These are phyloP conservation scores for Cerastis rubricosa DNA, from an alignment of 2,888 invertebrate species.

Conservation along the genomic window DNA sequence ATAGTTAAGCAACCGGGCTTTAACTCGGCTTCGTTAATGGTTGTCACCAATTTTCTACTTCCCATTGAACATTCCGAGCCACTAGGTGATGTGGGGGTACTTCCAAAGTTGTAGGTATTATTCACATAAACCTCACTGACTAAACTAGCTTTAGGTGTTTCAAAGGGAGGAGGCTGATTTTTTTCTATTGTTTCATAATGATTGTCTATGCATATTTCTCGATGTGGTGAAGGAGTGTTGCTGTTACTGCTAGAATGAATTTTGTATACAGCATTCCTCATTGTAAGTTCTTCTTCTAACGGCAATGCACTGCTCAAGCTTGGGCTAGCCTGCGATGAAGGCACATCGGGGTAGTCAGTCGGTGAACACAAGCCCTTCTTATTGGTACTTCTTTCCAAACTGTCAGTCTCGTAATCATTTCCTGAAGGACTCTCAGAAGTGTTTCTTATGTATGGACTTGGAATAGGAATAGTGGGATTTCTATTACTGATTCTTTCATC, in stretches of 20 bases:
- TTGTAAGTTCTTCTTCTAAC: conserved; percentile 95
- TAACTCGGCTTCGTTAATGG: conserved; percentile 85
- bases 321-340: conserved; percentile 93
- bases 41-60: conserved; percentile 90
- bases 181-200: conserved; percentile 86
- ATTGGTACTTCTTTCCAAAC: conserved; percentile 92
- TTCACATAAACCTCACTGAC: conserved; percentile 95
- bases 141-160: conserved; percentile 84
- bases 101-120: conserved; percentile 93
- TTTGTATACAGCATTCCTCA: conserved; percentile 94
- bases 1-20: conserved; percentile 96
- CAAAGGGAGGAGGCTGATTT: conserved; percentile 67
- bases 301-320: conserved; percentile 94
- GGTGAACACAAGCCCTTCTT: conserved; percentile 91
- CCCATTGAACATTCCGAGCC: conserved; percentile 91
- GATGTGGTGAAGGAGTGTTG: conserved; percentile 85
- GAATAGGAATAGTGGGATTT: conserved; percentile 57
- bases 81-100: conserved; percentile 90
- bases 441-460: conserved; percentile 79
- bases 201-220: conserved; percentile 79
- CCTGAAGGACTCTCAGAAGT: conserved; percentile 84
- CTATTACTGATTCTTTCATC: conserved; percentile 82
- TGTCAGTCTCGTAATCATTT: conserved; percentile 94
- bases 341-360: conserved; percentile 92
- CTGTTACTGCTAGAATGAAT: conserved; percentile 91